Conservation (phyloP, 2,113 vertebrate species). For the Symphodus melops region DNA sequence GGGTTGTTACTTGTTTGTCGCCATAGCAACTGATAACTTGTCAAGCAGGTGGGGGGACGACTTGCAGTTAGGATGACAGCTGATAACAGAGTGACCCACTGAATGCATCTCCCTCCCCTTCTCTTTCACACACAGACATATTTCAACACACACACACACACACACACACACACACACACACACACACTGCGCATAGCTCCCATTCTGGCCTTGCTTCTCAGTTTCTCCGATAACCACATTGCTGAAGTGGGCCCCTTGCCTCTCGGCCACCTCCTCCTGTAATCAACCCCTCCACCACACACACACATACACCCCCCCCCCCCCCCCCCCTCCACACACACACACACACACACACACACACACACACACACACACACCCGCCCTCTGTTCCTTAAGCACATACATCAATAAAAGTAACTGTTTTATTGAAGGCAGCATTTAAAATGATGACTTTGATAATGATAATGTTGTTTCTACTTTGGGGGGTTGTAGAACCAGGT, state of each 20-base stretch:
- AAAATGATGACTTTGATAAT: background rate
- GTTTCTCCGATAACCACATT: conserved; percentile 78
- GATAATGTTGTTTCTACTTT: background rate
- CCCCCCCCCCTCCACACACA: too few species aligned
- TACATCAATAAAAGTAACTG: background rate
- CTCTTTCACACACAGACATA: conserved; percentile 9
- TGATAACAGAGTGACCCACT: conserved; percentile 70
- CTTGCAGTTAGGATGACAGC: conserved; percentile 67
- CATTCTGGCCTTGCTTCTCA: conserved; percentile 59
- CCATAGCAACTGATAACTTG: conserved; percentile 61
- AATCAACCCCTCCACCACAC: conserved; percentile 40
- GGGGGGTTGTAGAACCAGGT: conserved; percentile 1
- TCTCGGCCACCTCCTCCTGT: conserved; percentile 35
- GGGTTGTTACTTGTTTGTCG: conserved; percentile 41
- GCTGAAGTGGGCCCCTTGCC: conserved; percentile 70
- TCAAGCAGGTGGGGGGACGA: conserved; percentile 48
- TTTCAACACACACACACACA: conserved; percentile 25
- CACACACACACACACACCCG: conserved; percentile 3
- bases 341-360: background rate
- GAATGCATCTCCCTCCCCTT: conserved; percentile 19
- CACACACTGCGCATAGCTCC: conserved; percentile 44
- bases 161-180: conserved; percentile 28
- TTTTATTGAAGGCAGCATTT: conserved; percentile 4
- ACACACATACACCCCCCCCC: conserved; percentile 8
- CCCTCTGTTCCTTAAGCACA: conserved; percentile 2